Evolutionary conservation across 2,113 vertebrate species (phyloP), one percentile per base, ranked within the genome.

Genomic region (Poecilia latipinna): DNA sequence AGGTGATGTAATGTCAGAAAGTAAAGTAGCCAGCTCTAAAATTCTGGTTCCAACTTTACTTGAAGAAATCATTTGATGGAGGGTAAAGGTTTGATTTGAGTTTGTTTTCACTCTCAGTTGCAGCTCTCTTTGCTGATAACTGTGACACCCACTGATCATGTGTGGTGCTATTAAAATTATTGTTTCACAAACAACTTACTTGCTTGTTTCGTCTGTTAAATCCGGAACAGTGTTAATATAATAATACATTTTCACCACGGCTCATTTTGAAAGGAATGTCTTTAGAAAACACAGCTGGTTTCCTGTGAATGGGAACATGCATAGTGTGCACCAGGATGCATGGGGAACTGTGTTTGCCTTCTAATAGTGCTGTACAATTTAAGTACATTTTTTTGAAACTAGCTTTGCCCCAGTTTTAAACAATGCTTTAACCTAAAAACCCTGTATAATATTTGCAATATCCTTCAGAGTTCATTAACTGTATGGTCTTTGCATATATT

Each of bases 391-490:
- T 60, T 39, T 64, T 44, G 42, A 42, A 65, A 68, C 48, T 7
- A 13, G 32, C 37, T 37, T 28, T 57, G 57, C 48, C 63, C 48
- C 26, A 11, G 11, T 71, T 78, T 61, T 42, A 61, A 67, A 78
- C 74, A 44, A 74, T 22, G 28, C 75, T 77, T 77, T 78, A 73
- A 71, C 79, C 35, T 42, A 64, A 75, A 75, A 72, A 68, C 54
- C 54, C 28, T 12, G 61, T 68, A 8, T 74, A 61, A 84, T 82
- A 64, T 86, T 73, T 78, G 65, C 76, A 24, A 12, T 77, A 51
- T 64, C 22, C 68, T 80, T 61, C 61, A 54, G n/a, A 61, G 76
- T 65, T 69, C 82, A 84, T 80, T 80, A 78, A 57, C 68, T 57
- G 17, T 29, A 63, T 35, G 44, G 29, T 82, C 71, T 74, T 61